Evolutionary conservation across 1,140 invertebrate species (phyloP).

Genomic region (Adoxophyes honmai): DNA sequence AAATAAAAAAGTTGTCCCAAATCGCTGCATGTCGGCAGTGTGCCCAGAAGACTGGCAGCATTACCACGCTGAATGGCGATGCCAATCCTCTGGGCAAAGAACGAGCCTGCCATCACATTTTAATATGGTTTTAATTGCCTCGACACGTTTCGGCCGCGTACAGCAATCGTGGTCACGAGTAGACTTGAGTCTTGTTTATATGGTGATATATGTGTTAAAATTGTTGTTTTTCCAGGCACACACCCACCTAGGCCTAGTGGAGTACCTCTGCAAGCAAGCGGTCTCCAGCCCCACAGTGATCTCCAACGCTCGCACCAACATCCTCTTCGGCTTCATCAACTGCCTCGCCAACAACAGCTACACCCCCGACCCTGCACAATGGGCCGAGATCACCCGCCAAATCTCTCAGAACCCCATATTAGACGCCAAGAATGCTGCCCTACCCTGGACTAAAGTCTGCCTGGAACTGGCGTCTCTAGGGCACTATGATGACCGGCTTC

Average conservation of each 20-base stretch:
- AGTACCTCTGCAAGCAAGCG: constrained; percentile 75
- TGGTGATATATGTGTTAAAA: too few relatives aligned
- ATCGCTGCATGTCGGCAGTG: too few relatives aligned
- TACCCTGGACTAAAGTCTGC: constrained; percentile 72
- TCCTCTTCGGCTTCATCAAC: constrained; percentile 71
- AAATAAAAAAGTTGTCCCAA: too few relatives aligned
- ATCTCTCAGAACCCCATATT: constrained; percentile 59
- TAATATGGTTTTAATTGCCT: too few relatives aligned
- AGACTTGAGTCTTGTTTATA: too few relatives aligned
- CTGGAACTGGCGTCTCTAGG: constrained; percentile 76
- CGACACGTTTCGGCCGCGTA: too few relatives aligned
- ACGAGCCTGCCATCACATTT: too few relatives aligned
- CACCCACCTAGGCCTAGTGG: constrained; percentile 74
- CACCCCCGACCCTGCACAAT: constrained; percentile 74
- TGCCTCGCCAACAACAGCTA: constrained; percentile 78
- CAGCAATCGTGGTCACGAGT: too few relatives aligned
- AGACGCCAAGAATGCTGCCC: constrained; percentile 39
- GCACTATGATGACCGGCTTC: constrained; percentile 73
- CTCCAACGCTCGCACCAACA: constrained; percentile 38
- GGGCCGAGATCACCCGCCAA: constrained; percentile 67
- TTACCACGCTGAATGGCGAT: too few relatives aligned
- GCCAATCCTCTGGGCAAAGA: too few relatives aligned
- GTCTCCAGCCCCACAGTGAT: constrained; percentile 53
- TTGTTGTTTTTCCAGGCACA: constrained; percentile 71
- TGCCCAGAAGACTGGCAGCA: too few relatives aligned